Base-by-base conservation (phyloP, 1,140 invertebrate species). In the Teleopsis dalmanni region DNA sequence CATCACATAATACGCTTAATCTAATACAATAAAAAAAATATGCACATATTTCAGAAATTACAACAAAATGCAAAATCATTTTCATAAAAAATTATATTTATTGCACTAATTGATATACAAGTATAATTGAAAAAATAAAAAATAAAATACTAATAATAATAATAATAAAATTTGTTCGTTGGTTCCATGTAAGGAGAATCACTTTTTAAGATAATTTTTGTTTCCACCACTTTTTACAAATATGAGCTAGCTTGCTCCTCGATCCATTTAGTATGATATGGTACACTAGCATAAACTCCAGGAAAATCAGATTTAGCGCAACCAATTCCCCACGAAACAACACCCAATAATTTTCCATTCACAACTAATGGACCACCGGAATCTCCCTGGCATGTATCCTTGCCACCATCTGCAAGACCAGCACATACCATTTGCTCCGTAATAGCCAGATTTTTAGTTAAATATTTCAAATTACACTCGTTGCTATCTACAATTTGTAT, bases 271-370 rank as follows among this genome's bases (percentile, higher is more conserved):
- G 42, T 51, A 26, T 66, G 56, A 11, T 59, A 62, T 4, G 49
- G 29, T 3, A 52, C 46, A 44, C 37, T 48, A 2, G 46, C 26
- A 31, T 63, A 63, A 26, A 58, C 55, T 10, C 78, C 79, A 0
- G 78, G 78, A 46, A 70, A 63, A n/a, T 60, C 62, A 9, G 60
- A 53, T n/a, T 66, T 59, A 7, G 71, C 53, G 43, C 53, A 54
- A 8, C 43, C 41, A 42, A 48, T 51, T 18, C 51, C 47, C 43
- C 47, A 56, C 3, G 48, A 49, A 8, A 84, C 81, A 29, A 83
- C 77, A 36, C 82, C 82, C 3, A 44, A 10, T 11, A 51, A 21
- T 18, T 51, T 25, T 3, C 43, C 48, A 21, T 50, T 37, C 0
- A 47, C 33, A 8, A 45, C 48, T 18, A 54, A 21, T n/a, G 52